Evolutionary conservation across 2,797 vertebrate genomes (phyloP).

Genomic region (Danio tinwini): DNA sequence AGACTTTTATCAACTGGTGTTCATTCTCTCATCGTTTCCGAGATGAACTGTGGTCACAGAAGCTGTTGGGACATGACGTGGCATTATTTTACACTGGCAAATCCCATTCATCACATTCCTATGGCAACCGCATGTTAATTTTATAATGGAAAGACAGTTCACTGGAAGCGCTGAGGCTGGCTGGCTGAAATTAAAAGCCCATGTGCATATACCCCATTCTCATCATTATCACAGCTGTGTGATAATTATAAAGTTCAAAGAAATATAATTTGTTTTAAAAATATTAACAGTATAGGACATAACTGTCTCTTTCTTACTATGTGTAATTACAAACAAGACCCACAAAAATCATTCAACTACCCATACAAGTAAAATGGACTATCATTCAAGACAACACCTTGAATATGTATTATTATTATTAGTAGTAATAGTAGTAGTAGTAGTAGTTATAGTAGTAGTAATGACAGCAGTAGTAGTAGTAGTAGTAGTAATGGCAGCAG

Average conservation of each 20-base stretch:
- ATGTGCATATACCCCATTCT: too few species aligned
- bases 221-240: too few species aligned
- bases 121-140: slow-evolving; percentile 75
- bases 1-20: background rate
- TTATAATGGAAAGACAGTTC: too few species aligned
- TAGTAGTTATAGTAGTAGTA: too few species aligned
- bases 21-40: background rate
- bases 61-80: background rate
- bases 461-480: too few species aligned
- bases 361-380: background rate
- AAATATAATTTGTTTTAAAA: background rate
- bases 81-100: slow-evolving; percentile 37
- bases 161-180: too few species aligned
- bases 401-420: too few species aligned
- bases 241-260: background rate
- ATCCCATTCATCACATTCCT: slow-evolving; percentile 71
- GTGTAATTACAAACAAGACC: background rate
- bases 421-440: too few species aligned
- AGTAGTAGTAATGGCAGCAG: too few species aligned
- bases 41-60: background rate
- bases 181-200: too few species aligned
- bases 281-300: too few species aligned
- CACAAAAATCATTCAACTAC: background rate
- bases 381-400: too few species aligned
- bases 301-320: background rate